Percentiles rank a stretch among this genome's conserved stretches.
Conservation (phyloP, 2,888 invertebrate species). For the Agrochola macilenta region DNA sequence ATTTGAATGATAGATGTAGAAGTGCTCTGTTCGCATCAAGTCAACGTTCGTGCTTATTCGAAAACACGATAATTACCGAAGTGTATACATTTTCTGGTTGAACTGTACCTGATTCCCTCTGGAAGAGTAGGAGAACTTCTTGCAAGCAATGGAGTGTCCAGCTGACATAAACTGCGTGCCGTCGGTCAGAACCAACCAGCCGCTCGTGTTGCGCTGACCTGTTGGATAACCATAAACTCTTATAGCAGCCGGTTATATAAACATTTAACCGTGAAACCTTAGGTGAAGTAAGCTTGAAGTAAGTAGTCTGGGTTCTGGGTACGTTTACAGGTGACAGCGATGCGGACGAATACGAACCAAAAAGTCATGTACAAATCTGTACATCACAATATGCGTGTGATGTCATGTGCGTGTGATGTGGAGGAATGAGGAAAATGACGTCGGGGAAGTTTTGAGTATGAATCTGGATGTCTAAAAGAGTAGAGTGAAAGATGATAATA, state of each 20-base stretch:
- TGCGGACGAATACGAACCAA: too few species aligned
- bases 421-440: too few species aligned
- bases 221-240: not conserved
- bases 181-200: conserved; percentile 84
- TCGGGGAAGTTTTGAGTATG: too few species aligned
- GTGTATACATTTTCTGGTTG: not conserved
- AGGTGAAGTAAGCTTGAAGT: not conserved
- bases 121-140: conserved; percentile 83
- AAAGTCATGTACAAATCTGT: too few species aligned
- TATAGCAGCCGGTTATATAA: not conserved
- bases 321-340: too few species aligned
- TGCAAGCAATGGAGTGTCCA: conserved; percentile 84
- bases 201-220: conserved; percentile 85
- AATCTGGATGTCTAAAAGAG: too few species aligned
- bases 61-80: not conserved
- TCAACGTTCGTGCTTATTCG: not conserved
- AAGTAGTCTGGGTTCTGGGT: too few species aligned
- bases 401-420: too few species aligned
- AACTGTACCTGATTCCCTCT: conserved; percentile 83
- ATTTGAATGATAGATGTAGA: too few species aligned
- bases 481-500: too few species aligned
- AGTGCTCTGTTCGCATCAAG: too few species aligned
- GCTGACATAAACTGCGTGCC: conserved; percentile 86
- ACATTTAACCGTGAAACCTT: not conserved
- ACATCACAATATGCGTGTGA: too few species aligned